These are phyloP conservation scores for Microcebus tavaratra DNA, from an alignment of 2,113 vertebrate genomes.

Conservation along the genomic window DNA sequence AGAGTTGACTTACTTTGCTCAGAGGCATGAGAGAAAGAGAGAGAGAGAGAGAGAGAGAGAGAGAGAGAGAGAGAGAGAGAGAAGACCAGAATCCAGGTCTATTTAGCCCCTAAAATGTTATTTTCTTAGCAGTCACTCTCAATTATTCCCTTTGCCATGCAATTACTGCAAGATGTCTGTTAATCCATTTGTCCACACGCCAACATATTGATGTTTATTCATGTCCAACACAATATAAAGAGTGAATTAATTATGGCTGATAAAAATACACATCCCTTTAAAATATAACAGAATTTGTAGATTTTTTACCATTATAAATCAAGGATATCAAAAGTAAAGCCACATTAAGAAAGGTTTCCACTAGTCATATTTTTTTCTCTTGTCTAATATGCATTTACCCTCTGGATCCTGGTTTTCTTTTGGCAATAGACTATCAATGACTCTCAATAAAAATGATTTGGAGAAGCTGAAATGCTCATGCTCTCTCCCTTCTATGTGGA, in stretches of 20 bases:
- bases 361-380: not conserved
- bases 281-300: not conserved
- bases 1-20: not conserved
- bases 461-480: not conserved
- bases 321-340: not conserved
- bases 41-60: not conserved
- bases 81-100: not conserved
- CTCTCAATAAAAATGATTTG: not conserved
- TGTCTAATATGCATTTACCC: not conserved
- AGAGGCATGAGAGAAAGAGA: not conserved
- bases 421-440: not conserved
- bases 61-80: too few species aligned
- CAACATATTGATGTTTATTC: not conserved
- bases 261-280: not conserved
- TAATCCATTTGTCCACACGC: not conserved
- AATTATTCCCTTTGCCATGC: too few species aligned
- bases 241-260: not conserved
- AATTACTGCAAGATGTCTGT: not conserved
- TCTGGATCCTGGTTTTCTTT: not conserved
- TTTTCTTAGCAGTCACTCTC: not conserved
- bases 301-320: not conserved
- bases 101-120: not conserved
- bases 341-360: not conserved
- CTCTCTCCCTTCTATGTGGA: not conserved
- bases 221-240: not conserved